Evolutionary conservation across 2,888 invertebrate genomes (phyloP).

Genomic region (Tuta absoluta): DNA sequence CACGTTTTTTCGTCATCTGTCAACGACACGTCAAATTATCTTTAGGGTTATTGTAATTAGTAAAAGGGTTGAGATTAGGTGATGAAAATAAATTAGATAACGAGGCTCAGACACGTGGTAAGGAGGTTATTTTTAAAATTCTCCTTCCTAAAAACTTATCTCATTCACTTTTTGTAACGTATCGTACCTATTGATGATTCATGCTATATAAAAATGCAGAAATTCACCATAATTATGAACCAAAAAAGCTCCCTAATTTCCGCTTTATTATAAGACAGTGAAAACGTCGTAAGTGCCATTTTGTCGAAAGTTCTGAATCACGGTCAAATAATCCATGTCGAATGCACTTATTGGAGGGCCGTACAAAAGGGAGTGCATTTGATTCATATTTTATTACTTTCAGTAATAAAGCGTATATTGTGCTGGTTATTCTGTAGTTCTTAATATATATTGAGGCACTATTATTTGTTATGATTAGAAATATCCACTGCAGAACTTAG

Average conservation of each 20-base stretch:
- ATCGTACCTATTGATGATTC: slow-evolving; percentile 11
- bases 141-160: too few relatives aligned
- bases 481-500: neutral
- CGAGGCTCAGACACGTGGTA: slow-evolving; percentile 2
- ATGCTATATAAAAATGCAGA: slow-evolving; percentile 2
- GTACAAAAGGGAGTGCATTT: slow-evolving; percentile 11
- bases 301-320: slow-evolving; percentile 36
- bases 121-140: neutral
- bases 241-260: slow-evolving; percentile 7
- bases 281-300: slow-evolving; percentile 22
- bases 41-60: slow-evolving; percentile 16
- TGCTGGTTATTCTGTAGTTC: neutral
- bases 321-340: slow-evolving; percentile 38
- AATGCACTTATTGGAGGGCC: slow-evolving; percentile 31
- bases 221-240: slow-evolving; percentile 1
- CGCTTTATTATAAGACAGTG: neutral
- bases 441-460: neutral
- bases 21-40: slow-evolving; percentile 21
- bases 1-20: slow-evolving; percentile 24
- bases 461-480: neutral
- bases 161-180: too few relatives aligned
- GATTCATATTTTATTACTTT: slow-evolving; percentile 11
- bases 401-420: neutral
- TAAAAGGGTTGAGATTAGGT: slow-evolving; percentile 21
- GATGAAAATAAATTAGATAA: slow-evolving; percentile 10